phyloP scores from a whole-genome alignment of 2,888 invertebrate species.

The Kuschelorhynchus macadamiae region DNA sequence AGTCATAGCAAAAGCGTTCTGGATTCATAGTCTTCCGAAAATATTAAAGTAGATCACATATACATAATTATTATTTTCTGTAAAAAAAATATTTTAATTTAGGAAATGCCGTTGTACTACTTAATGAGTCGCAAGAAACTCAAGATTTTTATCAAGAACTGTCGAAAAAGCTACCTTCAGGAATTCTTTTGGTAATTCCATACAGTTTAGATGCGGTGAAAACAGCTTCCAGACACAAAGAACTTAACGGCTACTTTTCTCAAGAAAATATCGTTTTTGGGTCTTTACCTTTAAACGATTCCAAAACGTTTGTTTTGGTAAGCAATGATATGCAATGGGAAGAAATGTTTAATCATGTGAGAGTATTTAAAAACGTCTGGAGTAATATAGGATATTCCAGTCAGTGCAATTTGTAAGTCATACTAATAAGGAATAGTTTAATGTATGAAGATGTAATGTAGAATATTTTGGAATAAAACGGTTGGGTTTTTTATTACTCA shows the following conservation, averaged over 20 bases:
- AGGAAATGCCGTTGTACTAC: constrained; percentile 63
- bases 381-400: constrained; percentile 60
- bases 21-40: too few relatives aligned
- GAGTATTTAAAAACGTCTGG: constrained; percentile 61
- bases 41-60: too few relatives aligned
- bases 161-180: constrained; percentile 53
- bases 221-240: constrained; percentile 53
- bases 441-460: background rate
- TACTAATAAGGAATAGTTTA: background rate
- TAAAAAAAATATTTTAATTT: too few relatives aligned
- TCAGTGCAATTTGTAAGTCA: constrained; percentile 50
- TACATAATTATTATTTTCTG: too few relatives aligned
- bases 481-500: too few relatives aligned
- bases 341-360: constrained; percentile 53
- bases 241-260: constrained; percentile 49
- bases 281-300: constrained; percentile 31
- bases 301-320: constrained; percentile 50
- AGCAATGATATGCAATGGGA: constrained; percentile 49
- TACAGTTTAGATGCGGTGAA: constrained; percentile 48
- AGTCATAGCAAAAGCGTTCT: too few relatives aligned
- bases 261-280: constrained; percentile 27
- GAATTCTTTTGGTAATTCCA: constrained; percentile 54
- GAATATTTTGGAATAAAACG: too few relatives aligned
- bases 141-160: constrained; percentile 53
- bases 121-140: constrained; percentile 46